A percentile compares a stretch with the other conserved stretches of the same genome.
Conservation (phyloP, 2,113 vertebrate species). For the Ailurus styani region DNA sequence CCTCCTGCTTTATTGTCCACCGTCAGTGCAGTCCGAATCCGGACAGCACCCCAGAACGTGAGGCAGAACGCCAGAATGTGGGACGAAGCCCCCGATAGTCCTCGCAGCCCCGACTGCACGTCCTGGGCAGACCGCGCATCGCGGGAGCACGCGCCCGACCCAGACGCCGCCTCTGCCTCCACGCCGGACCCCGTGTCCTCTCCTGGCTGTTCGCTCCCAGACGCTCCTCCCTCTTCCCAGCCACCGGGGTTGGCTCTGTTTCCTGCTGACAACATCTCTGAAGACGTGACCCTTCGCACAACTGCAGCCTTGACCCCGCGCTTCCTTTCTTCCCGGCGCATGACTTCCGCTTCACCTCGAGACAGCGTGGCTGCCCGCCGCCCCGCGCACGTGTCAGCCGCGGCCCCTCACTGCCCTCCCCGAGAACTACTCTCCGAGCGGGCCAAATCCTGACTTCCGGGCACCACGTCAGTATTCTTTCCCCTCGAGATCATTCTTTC, state of each 20-base stretch:
- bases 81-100: accelerated
- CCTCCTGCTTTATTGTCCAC: accelerated
- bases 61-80: neutral
- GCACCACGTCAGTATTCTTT: neutral
- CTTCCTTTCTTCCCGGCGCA: neutral
- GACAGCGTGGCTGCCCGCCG: accelerated
- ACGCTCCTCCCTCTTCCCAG: neutral
- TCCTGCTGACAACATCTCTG: neutral
- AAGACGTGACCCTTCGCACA: neutral
- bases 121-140: accelerated
- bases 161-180: neutral
- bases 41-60: accelerated
- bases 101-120: accelerated
- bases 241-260: neutral
- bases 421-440: accelerated
- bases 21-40: accelerated
- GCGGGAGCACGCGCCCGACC: accelerated
- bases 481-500: neutral
- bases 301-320: neutral
- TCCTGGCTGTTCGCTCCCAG: accelerated
- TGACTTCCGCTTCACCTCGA: neutral
- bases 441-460: too few species aligned
- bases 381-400: accelerated
- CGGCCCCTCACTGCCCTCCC: neutral
- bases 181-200: accelerated